Conservation (phyloP, 2,113 vertebrate species). For the Carlito syrichta region DNA sequence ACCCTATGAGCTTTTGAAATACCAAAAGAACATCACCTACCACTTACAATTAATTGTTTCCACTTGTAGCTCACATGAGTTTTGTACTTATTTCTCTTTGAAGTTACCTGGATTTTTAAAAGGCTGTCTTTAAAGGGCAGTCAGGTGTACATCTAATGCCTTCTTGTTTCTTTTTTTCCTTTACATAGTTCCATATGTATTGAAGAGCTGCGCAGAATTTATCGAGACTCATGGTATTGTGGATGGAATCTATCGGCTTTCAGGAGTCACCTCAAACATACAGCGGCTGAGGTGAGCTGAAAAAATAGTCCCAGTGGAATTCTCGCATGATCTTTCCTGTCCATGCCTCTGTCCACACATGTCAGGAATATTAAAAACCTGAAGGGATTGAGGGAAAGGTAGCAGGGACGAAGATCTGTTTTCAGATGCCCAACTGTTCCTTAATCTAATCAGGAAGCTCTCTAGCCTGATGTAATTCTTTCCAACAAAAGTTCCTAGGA, state of each 20-base stretch:
- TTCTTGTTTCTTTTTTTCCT: constrained; percentile 52
- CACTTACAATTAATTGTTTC: constrained; percentile 8
- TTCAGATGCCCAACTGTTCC: neutral
- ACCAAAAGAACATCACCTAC: neutral
- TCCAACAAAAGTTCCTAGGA: constrained; percentile 3
- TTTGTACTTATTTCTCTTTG: neutral
- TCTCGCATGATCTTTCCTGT: neutral
- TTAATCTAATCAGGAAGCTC: constrained; percentile 34
- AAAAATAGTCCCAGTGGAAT: neutral
- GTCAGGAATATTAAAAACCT: neutral
- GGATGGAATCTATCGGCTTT: constrained; percentile 98
- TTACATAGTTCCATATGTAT: constrained; percentile 92
- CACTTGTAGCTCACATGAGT: neutral
- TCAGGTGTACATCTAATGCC: neutral
- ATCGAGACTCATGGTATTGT: constrained; percentile 97
- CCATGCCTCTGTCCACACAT: neutral
- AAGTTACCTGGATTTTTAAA: constrained; percentile 22
- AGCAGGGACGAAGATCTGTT: neutral
- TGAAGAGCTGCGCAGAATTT: constrained; percentile 96
- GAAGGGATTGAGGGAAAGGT: neutral
- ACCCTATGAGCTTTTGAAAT: neutral
- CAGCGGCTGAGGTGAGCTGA: constrained; percentile 91
- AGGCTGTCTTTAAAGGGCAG: neutral
- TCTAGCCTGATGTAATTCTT: constrained; percentile 14
- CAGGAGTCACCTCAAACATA: constrained; percentile 98